Percentiles rank a stretch among this genome's conserved stretches.
Conservation (phyloP, 1,140 invertebrate genomes). For the Drosophila malerkotliana region DNA sequence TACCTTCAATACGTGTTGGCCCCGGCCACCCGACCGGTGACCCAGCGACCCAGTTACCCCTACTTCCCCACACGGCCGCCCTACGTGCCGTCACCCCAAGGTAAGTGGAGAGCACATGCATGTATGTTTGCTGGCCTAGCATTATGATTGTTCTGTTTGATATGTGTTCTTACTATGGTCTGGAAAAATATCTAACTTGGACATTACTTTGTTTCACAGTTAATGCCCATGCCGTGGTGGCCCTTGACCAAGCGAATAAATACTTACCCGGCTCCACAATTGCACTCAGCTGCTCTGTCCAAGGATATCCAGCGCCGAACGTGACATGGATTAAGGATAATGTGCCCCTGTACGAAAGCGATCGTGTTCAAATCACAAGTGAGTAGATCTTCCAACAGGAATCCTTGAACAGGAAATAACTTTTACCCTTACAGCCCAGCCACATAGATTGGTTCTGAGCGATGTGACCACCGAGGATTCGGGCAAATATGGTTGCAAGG, state of each 20-base stretch:
- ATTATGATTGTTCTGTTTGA: slow-evolving; percentile 25
- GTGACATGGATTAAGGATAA: slow-evolving; percentile 92
- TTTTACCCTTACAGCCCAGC: slow-evolving; percentile 71
- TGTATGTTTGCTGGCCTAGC: slow-evolving; percentile 26
- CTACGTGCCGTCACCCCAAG: slow-evolving; percentile 58
- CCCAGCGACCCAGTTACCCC: slow-evolving; percentile 81
- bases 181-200: background rate
- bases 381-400: background rate
- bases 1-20: slow-evolving; percentile 86
- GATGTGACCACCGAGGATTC: slow-evolving; percentile 88
- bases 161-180: background rate
- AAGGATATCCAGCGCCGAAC: slow-evolving; percentile 90
- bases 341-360: slow-evolving; percentile 66
- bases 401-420: background rate
- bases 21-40: slow-evolving; percentile 81
- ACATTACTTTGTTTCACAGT: slow-evolving; percentile 82
- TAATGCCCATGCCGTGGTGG: slow-evolving; percentile 87
- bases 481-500: slow-evolving; percentile 92
- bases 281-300: slow-evolving; percentile 89
- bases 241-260: slow-evolving; percentile 84
- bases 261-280: slow-evolving; percentile 88
- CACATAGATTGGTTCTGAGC: slow-evolving; percentile 88
- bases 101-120: slow-evolving; percentile 65
- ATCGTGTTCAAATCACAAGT: slow-evolving; percentile 75
- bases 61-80: slow-evolving; percentile 81